Evolutionary conservation across 2,888 invertebrate genomes (phyloP).

Genomic region (Emesis russula): DNA sequence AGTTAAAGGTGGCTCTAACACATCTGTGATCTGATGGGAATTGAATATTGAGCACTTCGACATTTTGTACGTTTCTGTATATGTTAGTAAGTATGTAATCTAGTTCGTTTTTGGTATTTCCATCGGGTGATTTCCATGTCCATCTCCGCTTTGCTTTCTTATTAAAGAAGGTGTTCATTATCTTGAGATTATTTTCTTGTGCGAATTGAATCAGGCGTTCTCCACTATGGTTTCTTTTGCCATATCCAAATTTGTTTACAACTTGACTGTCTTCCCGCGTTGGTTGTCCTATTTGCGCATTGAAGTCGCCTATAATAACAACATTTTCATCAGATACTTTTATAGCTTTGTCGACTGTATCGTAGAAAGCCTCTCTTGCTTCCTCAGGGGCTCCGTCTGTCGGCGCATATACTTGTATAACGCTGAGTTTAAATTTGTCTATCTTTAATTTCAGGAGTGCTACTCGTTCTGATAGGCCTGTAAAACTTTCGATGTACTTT

Average conservation of each 20-base stretch:
- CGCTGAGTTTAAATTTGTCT: conserved; percentile 26
- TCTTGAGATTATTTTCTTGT: neutral
- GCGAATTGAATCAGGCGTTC: neutral
- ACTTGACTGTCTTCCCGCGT: conserved; percentile 28
- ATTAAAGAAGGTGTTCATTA: neutral
- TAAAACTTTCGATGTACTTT: conserved; percentile 36
- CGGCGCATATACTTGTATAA: conserved; percentile 45
- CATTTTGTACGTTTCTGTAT: conserved; percentile 33
- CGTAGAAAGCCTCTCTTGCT: conserved; percentile 30
- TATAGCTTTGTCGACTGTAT: conserved; percentile 45
- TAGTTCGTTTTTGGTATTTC: conserved; percentile 38
- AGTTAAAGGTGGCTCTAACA: conserved; percentile 49
- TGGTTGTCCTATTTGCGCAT: neutral
- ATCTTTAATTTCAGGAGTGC: conserved; percentile 61
- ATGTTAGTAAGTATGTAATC: conserved; percentile 62
- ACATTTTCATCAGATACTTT: conserved; percentile 35
- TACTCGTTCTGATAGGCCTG: conserved; percentile 51
- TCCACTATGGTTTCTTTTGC: neutral
- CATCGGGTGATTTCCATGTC: neutral
- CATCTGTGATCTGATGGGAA: conserved; percentile 49
- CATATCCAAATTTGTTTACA: conserved; percentile 31
- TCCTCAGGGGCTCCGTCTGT: conserved; percentile 23
- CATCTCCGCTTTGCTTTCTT: neutral
- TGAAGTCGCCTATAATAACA: conserved; percentile 30
- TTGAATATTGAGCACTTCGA: conserved; percentile 48